A percentile compares a stretch with the other conserved stretches of the same genome.
Conservation (phyloP, 2,113 vertebrate species). For the Cephalopterus ornatus region DNA sequence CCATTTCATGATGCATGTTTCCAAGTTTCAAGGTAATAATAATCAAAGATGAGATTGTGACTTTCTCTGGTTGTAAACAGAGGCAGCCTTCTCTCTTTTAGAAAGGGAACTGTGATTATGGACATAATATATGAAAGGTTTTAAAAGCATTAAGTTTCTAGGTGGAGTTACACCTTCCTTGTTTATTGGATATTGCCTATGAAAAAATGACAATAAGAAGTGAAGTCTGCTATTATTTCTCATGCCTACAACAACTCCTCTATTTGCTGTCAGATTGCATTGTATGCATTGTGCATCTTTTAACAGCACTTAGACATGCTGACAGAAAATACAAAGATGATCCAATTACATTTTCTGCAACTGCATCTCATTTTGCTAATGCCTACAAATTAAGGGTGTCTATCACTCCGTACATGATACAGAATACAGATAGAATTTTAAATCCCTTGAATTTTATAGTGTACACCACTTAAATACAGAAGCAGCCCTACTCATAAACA, state of each 20-base stretch:
- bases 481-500: constrained; percentile 15
- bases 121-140: constrained; percentile 45
- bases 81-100: constrained; percentile 23
- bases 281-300: background rate
- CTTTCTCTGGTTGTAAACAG: background rate
- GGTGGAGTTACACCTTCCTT: constrained; percentile 6
- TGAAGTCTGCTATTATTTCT: constrained; percentile 49
- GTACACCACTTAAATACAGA: constrained; percentile 11
- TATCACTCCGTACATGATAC: constrained; percentile 31
- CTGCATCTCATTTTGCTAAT: constrained; percentile 70
- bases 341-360: constrained; percentile 63
- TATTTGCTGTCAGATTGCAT: constrained; percentile 21
- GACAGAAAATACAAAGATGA: constrained; percentile 68
- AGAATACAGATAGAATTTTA: constrained; percentile 28
- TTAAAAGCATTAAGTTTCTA: constrained; percentile 35
- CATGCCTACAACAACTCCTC: background rate
- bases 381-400: constrained; percentile 69
- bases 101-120: constrained; percentile 48
- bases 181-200: constrained; percentile 6
- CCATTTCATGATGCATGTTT: background rate
- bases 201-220: constrained; percentile 40
- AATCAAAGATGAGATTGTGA: background rate
- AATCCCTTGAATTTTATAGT: constrained; percentile 35
- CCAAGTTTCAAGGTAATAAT: background rate
- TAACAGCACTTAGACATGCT: constrained; percentile 31